Base-by-base conservation (phyloP, 2,113 vertebrate genomes). In the Daphoenositta chrysoptera region DNA sequence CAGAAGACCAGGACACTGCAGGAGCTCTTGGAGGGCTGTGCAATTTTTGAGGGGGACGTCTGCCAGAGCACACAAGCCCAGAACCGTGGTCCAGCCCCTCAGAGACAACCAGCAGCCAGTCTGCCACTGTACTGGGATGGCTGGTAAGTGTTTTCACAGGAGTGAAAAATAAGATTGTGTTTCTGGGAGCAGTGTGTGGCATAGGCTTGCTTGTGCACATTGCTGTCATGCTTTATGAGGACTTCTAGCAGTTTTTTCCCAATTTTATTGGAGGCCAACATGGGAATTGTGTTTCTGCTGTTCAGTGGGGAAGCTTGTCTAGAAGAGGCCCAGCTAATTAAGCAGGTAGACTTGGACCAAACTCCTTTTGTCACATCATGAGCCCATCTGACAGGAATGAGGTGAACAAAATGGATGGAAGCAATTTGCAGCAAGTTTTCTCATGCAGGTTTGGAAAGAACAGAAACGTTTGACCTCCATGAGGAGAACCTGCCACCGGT, bases 321-420 rank as follows among this genome's bases (percentile, higher is more conserved):
- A 15, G 61, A 47, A 58, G 50, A 57, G 40, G 15, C 8, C 7
- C 31, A 81, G 68, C 7, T 57, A 9, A 24, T 7, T 58, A 27
- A 81, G 15, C 42, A 60, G 47, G 30, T 17, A 40, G 13, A 13
- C n/a, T 50, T 63, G 37, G 63, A 27, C 45, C 37, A 61, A 83
- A 27, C 0, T 0, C 5, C 22, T 82, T 78, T 54, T 39, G 53
- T 68, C 2, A 0, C 40, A 31, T 56, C 51, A 19, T 1, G 5
- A 66, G 35, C 28, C 30, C 30, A 79, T 75, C 50, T 48, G n/a
- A n/a, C 45, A 87, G 30, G 45, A 94, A 15, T 14, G 37, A 80
- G 42, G 7, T 16, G 40, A 79, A 11, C 40, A 76, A 48, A 51
- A 42, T 30, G 45, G 28, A 15, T 40, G 39, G 33, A 47, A 47